Base-by-base conservation (phyloP, 2,888 invertebrate species). In the Alentia gelatinosa region DNA sequence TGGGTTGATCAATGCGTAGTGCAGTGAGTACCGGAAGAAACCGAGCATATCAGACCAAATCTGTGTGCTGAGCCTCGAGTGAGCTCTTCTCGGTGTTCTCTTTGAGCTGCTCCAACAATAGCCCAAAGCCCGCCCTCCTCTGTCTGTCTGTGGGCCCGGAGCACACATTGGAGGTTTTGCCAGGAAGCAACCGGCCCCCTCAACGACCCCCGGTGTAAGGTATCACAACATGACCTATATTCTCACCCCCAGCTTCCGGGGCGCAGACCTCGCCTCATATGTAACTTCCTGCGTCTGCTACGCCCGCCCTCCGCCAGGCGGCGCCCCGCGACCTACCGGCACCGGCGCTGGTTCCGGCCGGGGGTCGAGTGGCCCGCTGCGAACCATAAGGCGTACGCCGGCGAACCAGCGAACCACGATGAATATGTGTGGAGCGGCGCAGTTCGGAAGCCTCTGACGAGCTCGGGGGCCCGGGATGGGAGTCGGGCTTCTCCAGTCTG, bases 211-310 rank as follows among this genome's bases (percentile, higher is more conserved):
- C n/a, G 68, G 83, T 37, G 40, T 83, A 83, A 83, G 26, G 39
- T 83, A 83, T 83, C 83, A 37, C 83, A 83, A 83, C 39, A 83
- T 83, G 83, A 9, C 40, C 83, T 40, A 83, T 35, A 68, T 83
- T 83, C 26, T 40, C 83, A 1, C 7, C 40, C n/a, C 26, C 83
- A 3, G 30, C 83, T 83, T 83, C 83, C 83, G 83, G 83, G n/a
- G 23, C 39, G 83, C 35, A 15, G 39, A 9, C 39, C 37, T 83
- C 83, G 83, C 83, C 83, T 83, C 83, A 83, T 83, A 83, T 39
- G 83, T 83, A 83, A 39, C 83, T 83, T 40, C 83, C 68, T 68
- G 68, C 68, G 5, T 26, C 4, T 9, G 30, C 68, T 3, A 12
- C 68, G 30, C n/a, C 68, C 26, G 30, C 30, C 68, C 23, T 15